Evolutionary conservation across 2,797 vertebrate genomes (phyloP), one percentile per base, ranked within the genome.

Genomic region (Argya squamiceps): DNA sequence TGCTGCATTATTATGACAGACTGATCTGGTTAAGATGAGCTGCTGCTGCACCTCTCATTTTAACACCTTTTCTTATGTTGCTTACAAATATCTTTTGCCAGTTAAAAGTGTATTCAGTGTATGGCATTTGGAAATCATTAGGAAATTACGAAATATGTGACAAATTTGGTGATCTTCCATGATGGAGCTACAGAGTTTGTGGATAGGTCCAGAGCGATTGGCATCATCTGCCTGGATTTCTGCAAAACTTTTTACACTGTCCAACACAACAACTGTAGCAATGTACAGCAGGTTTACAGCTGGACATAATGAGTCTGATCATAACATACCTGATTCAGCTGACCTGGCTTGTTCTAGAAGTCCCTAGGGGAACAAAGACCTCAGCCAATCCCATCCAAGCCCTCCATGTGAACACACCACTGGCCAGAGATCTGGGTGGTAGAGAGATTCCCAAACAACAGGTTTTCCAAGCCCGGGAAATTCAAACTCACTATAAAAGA

Each of bases 191-290:
- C 19, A 59, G 53, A 49, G 12, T 68, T 49, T 41, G 15, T 59
- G 30, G 36, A 34, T 50, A 59, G 55, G 30, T 20, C 46, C 46
- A 43, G 44, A 59, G 55, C 1, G 0, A 59, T 20, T 24, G 44
- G 23, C 24, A 50, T 50, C 0, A 12, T 69, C 53, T 59, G 55
- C 53, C 55, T 49, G 36, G 16, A 43, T 30, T 81, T 59, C 44
- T 0, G 0, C 32, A 50, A 43, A 69, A 43, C 0, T 0, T 50
- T 81, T 69, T 36, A 43, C 26, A 21, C 32, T 36, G 55, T 43
- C 26, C 46, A 43, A 17, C 20, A 20, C 16, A 55, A 56, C 21
- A n/a, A 23, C 53, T 56, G 53, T 56, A 56, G 21, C 21, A 56
- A 34, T 56, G 9, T 55, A 21, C 32, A n/a, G 32, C 21, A 23